A percentile compares a stretch with the other conserved stretches of the same genome.
Conservation (phyloP, 2,113 vertebrate genomes). For the Psephotus haematonotus region DNA sequence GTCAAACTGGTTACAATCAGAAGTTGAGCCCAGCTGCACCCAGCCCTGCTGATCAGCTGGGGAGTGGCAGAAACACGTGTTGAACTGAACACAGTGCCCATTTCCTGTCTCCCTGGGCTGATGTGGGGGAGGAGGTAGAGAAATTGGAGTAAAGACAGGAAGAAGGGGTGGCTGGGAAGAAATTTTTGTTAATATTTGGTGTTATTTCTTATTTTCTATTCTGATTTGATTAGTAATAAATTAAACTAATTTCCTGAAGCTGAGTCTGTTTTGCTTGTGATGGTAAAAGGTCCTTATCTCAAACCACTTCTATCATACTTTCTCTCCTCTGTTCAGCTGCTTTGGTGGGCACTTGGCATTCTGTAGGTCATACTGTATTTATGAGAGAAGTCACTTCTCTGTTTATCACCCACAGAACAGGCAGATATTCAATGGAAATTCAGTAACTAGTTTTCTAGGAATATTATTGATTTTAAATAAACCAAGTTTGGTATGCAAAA, state of each 20-base stretch:
- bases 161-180: background rate
- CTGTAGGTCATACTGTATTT: background rate
- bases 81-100: background rate
- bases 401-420: background rate
- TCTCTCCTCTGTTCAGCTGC: background rate
- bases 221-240: background rate
- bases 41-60: background rate
- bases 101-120: background rate
- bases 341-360: background rate
- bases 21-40: background rate
- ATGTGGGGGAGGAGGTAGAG: background rate
- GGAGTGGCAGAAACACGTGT: background rate
- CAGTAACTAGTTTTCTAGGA: background rate
- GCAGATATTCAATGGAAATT: background rate
- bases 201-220: background rate
- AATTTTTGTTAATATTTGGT: background rate
- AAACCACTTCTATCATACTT: background rate
- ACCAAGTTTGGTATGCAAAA: background rate
- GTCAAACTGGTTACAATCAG: background rate
- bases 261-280: rapidly evolving
- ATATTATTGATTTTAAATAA: background rate
- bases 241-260: background rate
- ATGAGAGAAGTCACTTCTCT: background rate
- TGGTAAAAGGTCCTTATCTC: background rate
- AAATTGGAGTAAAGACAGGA: background rate